Evolutionary conservation across 2,113 vertebrate species (phyloP).

Genomic region (Muscicapa adusta): DNA sequence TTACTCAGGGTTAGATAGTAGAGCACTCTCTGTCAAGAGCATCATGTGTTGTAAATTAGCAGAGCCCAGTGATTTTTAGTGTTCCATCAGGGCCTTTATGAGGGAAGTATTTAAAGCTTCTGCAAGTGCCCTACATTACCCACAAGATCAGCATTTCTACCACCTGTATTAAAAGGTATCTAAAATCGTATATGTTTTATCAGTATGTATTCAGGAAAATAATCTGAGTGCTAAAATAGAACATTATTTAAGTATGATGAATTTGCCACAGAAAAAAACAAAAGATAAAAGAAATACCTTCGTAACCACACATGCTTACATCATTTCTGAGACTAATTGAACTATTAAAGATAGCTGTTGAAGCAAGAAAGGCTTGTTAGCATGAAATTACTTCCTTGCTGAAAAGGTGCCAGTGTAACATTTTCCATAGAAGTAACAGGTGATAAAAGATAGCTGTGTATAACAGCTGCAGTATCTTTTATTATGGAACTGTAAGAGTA

Average conservation of each 20-base stretch:
- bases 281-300: not conserved
- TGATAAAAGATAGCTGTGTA: not conserved
- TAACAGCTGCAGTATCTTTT: not conserved
- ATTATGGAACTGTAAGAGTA: not conserved
- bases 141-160: not conserved
- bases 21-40: not conserved
- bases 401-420: not conserved
- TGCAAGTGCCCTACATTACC: not conserved
- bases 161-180: not conserved
- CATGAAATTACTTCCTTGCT: not conserved
- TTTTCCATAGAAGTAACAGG: not conserved
- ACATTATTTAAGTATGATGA: not conserved
- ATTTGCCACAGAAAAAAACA: not conserved
- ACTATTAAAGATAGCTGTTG: not conserved
- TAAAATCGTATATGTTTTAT: not conserved
- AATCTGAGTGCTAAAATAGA: not conserved
- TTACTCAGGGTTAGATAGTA: not conserved
- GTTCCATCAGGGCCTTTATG: not conserved
- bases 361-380: not conserved
- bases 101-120: not conserved
- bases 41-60: not conserved
- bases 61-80: not conserved
- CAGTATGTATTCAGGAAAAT: not conserved
- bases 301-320: not conserved
- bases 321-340: not conserved